These are phyloP conservation scores for Lophotriccus pileatus DNA, from an alignment of 2,797 vertebrate species.

Conservation along the genomic window DNA sequence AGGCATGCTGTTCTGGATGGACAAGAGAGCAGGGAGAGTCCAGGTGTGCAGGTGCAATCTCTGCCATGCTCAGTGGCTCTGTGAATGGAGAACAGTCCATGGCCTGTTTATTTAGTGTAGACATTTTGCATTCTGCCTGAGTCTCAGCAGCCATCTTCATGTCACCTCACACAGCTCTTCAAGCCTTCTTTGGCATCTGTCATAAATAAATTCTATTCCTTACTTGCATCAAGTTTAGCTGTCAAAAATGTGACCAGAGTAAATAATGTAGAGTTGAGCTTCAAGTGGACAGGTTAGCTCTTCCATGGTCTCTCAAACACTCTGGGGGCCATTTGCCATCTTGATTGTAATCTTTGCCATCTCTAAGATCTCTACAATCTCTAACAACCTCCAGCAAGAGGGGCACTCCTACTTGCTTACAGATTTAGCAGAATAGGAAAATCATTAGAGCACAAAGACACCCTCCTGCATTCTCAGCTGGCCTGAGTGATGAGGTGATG, in stretches of 20 bases:
- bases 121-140: background rate
- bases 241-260: background rate
- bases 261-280: background rate
- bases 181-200: background rate
- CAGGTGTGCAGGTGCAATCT: background rate
- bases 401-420: background rate
- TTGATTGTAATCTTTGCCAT: background rate
- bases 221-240: background rate
- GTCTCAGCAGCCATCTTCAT: background rate
- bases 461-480: background rate
- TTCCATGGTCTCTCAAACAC: background rate
- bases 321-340: background rate
- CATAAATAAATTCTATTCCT: background rate
- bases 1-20: background rate
- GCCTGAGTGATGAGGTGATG: background rate
- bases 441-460: background rate
- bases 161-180: background rate
- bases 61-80: background rate
- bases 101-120: background rate
- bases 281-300: background rate
- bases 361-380: background rate
- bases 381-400: background rate
- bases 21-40: background rate
- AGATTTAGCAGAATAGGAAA: background rate
- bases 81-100: background rate